phyloP scores from a whole-genome alignment of 2,797 vertebrate genomes.

The Remorina albescens region DNA sequence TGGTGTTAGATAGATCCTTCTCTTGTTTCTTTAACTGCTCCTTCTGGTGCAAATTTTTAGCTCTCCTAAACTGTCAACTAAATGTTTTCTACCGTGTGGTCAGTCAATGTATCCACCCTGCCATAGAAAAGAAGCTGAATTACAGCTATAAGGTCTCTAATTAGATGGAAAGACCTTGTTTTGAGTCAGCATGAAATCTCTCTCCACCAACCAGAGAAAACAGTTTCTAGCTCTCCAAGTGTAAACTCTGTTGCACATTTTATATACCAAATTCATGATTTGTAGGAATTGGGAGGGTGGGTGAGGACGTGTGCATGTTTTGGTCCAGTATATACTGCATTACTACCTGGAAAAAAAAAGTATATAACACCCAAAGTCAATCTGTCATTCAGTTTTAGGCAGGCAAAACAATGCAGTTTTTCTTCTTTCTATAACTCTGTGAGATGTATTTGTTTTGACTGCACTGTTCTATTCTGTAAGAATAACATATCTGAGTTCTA shows the following conservation, averaged over 20 bases:
- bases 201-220: conserved; percentile 3
- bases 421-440: no score
- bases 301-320: no score
- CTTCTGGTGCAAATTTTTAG: conserved; percentile 2
- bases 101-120: not conserved
- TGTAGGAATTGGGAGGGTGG: not conserved
- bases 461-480: conserved; percentile 2
- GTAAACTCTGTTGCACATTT: not conserved
- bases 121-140: conserved; percentile 9
- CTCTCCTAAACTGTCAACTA: not conserved
- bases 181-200: conserved; percentile 4
- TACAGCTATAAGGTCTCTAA: conserved; percentile 24
- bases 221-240: not conserved
- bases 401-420: no score
- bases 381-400: conserved; percentile 14
- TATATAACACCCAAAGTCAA: conserved; percentile 1
- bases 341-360: no score
- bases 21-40: conserved; percentile 1
- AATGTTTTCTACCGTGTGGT: not conserved
- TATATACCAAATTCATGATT: not conserved
- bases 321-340: no score
- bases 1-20: conserved; percentile 38
- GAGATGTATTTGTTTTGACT: conserved; percentile 54
- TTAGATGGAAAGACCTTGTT: conserved; percentile 17
- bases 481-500: conserved; percentile 43